Evolutionary conservation across 2,888 invertebrate species (phyloP).

Genomic region (Campoplex nolae): DNA sequence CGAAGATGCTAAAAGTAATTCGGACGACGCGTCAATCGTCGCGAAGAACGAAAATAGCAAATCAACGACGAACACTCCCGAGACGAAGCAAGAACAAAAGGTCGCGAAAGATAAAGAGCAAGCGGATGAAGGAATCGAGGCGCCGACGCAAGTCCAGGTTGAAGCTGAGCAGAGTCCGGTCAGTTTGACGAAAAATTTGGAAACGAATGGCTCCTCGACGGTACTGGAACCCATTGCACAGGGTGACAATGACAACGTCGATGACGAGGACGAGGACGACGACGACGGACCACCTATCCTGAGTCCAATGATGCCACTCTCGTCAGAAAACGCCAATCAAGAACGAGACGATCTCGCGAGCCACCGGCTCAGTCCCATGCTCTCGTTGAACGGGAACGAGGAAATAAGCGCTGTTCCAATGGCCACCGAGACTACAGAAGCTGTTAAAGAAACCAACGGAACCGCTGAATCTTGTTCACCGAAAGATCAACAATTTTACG

Average conservation of each 20-base stretch:
- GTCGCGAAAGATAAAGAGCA: slow-evolving; percentile 61
- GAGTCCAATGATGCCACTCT: slow-evolving; percentile 81
- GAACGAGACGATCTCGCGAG: slow-evolving; percentile 50
- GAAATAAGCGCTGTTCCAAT: slow-evolving; percentile 23
- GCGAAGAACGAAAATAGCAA: background rate
- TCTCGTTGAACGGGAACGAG: slow-evolving; percentile 61
- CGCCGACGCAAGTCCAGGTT: background rate
- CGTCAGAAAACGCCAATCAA: slow-evolving; percentile 68
- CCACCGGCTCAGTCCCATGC: slow-evolving; percentile 76
- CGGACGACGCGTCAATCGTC: background rate
- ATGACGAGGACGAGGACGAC: slow-evolving; percentile 80
- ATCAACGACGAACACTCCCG: slow-evolving; percentile 42
- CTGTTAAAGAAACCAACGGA: background rate
- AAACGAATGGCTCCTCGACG: slow-evolving; percentile 41
- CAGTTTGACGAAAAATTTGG: slow-evolving; percentile 6
- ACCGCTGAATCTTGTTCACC: background rate
- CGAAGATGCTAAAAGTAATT: background rate
- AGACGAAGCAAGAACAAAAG: background rate
- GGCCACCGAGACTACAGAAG: slow-evolving; percentile 17
- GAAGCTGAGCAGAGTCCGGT: slow-evolving; percentile 14
- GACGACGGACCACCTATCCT: slow-evolving; percentile 82
- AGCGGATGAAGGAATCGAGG: slow-evolving; percentile 53
- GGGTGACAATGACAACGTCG: slow-evolving; percentile 43
- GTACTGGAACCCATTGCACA: slow-evolving; percentile 4
- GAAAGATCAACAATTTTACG: slow-evolving; percentile 37